phyloP scores from a whole-genome alignment of 1,140 invertebrate species.

The Anastrepha obliqua region DNA sequence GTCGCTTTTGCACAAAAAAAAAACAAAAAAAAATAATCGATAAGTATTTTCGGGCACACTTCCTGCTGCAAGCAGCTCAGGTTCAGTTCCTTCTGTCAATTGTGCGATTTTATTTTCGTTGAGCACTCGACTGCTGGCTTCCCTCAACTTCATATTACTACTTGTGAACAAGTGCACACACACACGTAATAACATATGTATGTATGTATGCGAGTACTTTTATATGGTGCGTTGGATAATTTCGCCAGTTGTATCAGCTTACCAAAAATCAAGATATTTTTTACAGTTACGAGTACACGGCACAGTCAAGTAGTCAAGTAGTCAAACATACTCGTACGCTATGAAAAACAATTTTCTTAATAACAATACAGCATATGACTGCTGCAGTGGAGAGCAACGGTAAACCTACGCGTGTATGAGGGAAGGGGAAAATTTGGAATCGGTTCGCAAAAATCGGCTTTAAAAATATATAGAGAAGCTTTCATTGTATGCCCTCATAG shows the following conservation, averaged over 20 bases:
- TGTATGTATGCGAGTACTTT: background rate
- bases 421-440: background rate
- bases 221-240: background rate
- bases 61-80: no score
- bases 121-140: background rate
- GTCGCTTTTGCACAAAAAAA: background rate
- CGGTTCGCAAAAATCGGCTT: background rate
- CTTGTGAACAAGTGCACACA: no score
- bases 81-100: background rate
- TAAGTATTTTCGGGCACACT: no score
- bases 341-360: constrained; percentile 35
- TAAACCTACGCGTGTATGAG: background rate
- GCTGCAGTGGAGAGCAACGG: background rate
- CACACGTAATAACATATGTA: no score
- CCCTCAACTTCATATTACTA: background rate
- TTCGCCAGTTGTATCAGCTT: background rate
- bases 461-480: background rate
- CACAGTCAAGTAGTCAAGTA: background rate
- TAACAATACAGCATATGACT: constrained; percentile 33
- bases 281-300: background rate
- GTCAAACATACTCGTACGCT: background rate
- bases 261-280: background rate
- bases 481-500: background rate
- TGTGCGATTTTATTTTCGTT: background rate
- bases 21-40: background rate